phyloP scores from a whole-genome alignment of 2,888 invertebrate genomes.

The Leucoptera coffeella region DNA sequence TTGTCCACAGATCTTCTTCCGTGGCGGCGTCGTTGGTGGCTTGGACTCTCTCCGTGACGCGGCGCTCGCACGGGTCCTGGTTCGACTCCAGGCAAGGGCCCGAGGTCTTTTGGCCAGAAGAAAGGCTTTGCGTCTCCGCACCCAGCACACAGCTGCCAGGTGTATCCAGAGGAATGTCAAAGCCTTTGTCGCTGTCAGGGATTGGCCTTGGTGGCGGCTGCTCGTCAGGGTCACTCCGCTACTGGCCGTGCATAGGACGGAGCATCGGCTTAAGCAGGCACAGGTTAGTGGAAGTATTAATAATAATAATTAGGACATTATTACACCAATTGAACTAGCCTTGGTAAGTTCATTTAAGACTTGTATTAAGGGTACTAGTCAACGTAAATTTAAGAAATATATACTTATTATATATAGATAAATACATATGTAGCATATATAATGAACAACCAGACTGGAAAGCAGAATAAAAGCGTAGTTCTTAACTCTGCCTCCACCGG shows the following conservation, averaged over 20 bases:
- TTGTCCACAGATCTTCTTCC: constrained; percentile 79
- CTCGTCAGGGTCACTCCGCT: constrained; percentile 87
- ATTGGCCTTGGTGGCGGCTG: constrained; percentile 97
- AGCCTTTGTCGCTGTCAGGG: constrained; percentile 83
- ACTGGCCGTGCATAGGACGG: constrained; percentile 88
- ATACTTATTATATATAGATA: too few species aligned
- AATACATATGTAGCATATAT: too few species aligned
- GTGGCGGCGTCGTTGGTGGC: constrained; percentile 82
- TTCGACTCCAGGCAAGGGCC: constrained; percentile 82
- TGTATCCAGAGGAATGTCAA: constrained; percentile 94
- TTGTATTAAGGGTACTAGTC: too few species aligned
- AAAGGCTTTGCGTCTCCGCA: constrained; percentile 55
- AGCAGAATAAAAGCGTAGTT: too few species aligned
- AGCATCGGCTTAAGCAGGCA: constrained; percentile 82
- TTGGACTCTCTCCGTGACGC: constrained; percentile 89
- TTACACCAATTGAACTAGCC: too few species aligned
- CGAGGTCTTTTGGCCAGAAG: constrained; percentile 82
- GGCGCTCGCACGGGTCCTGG: constrained; percentile 78
- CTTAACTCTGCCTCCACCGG: too few species aligned
- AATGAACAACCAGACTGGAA: too few species aligned
- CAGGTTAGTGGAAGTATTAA: constrained; percentile 67
- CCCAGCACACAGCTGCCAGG: constrained; percentile 74
- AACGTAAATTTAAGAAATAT: too few species aligned
- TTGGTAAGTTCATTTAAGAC: too few species aligned
- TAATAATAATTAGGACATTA: too few species aligned